A percentile compares a stretch with the other conserved stretches of the same genome.
Conservation (phyloP, 2,888 invertebrate genomes). For the Xanthia icteritia region DNA sequence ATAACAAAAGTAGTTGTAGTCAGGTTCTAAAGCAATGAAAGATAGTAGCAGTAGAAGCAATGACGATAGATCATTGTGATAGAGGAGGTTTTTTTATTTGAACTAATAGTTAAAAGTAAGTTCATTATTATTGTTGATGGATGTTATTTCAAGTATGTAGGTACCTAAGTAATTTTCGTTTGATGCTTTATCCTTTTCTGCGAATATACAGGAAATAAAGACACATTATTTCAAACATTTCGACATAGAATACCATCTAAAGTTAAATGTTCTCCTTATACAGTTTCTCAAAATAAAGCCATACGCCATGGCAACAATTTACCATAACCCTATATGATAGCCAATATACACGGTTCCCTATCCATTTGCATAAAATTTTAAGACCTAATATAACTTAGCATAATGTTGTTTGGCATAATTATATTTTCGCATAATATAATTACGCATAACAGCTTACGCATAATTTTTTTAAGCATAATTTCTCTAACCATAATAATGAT, state of each 20-base stretch:
- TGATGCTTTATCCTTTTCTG: neutral
- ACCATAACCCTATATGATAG: neutral
- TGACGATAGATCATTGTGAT: neutral
- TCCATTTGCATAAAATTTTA: no score
- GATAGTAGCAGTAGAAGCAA: no score
- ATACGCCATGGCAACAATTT: neutral
- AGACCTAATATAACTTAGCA: no score
- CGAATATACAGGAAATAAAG: neutral
- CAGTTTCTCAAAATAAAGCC: neutral
- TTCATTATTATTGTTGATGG: neutral
- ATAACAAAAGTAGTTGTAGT: neutral
- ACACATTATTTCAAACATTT: constrained; percentile 6
- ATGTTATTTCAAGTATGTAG: neutral
- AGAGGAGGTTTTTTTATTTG: neutral
- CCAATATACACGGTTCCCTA: neutral
- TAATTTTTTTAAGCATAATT: no score
- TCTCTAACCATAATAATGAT: no score
- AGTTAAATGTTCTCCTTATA: neutral
- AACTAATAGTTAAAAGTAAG: no score
- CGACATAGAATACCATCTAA: neutral
- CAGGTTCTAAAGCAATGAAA: neutral
- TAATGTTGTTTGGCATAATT: no score
- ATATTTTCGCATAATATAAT: no score
- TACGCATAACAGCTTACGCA: no score
- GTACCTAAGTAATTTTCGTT: neutral